A percentile compares a stretch with the other conserved stretches of the same genome.
These are phyloP conservation scores for Iguana delicatissima DNA, from an alignment of 2,797 vertebrate genomes.

Conservation along the genomic window DNA sequence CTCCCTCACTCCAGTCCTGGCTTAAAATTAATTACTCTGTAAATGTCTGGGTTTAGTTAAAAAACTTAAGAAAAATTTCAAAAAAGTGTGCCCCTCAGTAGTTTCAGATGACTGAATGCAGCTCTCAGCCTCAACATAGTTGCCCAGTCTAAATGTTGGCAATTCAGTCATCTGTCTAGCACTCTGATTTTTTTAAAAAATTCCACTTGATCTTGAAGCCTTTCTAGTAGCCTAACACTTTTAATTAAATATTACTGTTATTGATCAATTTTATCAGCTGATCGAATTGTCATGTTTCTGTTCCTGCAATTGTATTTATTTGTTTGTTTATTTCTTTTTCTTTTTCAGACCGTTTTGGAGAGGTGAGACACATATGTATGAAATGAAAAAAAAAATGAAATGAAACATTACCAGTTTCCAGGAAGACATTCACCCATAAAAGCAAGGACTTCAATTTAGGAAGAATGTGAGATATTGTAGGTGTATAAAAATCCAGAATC, in stretches of 20 bases:
- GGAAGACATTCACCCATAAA: not conserved
- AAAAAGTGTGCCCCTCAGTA: no score
- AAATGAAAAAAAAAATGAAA: not conserved
- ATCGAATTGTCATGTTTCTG: not conserved
- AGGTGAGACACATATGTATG: not conserved
- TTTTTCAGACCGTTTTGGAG: not conserved
- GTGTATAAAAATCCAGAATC: no score
- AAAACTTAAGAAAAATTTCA: no score
- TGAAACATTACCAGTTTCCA: not conserved
- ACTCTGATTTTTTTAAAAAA: not conserved
- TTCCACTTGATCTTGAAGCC: not conserved
- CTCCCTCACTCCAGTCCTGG: no score
- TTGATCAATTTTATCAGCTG: not conserved
- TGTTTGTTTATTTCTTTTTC: not conserved
- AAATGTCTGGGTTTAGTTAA: no score
- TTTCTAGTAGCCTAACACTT: not conserved
- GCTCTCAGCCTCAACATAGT: no score
- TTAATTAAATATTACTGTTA: not conserved
- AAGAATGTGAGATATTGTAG: not conserved
- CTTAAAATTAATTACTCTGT: no score
- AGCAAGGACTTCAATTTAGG: not conserved
- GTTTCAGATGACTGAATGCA: no score
- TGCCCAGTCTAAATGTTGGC: no score
- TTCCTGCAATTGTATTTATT: not conserved
- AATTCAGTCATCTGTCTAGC: no score